A percentile compares a stretch with the other conserved stretches of the same genome.
Evolutionary conservation across 2,113 vertebrate species (phyloP).

Genomic region (Albula goreensis): DNA sequence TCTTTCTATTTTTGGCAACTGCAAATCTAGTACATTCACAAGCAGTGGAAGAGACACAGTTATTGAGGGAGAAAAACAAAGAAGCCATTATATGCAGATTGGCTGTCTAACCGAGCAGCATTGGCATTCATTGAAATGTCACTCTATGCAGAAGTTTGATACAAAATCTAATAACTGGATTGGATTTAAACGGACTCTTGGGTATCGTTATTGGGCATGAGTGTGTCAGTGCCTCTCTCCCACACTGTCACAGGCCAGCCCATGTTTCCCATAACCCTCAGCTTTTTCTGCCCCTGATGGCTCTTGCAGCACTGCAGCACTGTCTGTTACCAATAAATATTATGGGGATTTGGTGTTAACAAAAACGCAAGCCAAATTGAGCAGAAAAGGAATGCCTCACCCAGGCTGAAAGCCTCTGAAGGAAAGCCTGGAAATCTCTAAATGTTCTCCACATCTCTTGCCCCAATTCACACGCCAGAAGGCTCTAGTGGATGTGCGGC

Average conservation of each 20-base stretch:
- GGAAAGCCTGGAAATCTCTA: background rate
- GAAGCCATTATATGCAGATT: no score
- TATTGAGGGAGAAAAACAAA: no score
- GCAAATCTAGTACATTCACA: no score
- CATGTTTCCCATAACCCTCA: background rate
- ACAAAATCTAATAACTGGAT: no score
- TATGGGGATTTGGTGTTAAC: slow-evolving; percentile 22
- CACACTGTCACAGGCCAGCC: background rate
- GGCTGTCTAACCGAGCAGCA: no score
- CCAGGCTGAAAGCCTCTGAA: slow-evolving; percentile 4
- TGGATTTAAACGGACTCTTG: background rate
- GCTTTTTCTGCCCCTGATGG: background rate
- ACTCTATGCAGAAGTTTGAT: no score
- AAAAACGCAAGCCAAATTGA: slow-evolving; percentile 12
- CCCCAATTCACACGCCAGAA: slow-evolving; percentile 10
- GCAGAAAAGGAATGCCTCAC: slow-evolving; percentile 14
- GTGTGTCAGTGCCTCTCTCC: background rate
- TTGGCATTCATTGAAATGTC: no score
- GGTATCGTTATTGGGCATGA: background rate
- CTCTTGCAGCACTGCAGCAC: background rate
- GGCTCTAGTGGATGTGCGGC: slow-evolving; percentile 12
- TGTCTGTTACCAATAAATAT: slow-evolving; percentile 13
- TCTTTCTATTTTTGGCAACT: no score
- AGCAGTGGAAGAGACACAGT: no score
- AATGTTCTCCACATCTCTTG: slow-evolving; percentile 7